Conservation (phyloP, 2,797 vertebrate genomes). For the Pangasius larnaudii region DNA sequence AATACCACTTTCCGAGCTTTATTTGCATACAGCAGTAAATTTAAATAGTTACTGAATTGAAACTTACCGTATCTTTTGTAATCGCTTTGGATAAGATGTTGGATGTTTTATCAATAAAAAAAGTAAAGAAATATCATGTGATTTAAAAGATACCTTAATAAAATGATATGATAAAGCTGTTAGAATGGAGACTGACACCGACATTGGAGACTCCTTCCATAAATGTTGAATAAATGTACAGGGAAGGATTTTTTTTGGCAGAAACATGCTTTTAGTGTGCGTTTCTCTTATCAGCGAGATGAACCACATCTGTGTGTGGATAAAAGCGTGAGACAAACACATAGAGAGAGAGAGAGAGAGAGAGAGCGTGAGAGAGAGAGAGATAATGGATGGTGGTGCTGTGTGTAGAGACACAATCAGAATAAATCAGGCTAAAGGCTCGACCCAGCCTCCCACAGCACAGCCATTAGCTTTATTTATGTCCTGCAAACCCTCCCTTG, state of each 20-base stretch:
- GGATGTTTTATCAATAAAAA: not conserved
- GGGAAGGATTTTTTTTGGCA: not conserved
- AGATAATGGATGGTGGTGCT: constrained; percentile 76
- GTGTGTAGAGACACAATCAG: constrained; percentile 74
- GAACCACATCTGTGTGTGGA: not conserved
- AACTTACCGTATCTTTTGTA: not conserved
- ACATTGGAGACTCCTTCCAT: not conserved
- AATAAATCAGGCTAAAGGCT: constrained; percentile 80
- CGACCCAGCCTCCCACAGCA: constrained; percentile 76
- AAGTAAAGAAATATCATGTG: not conserved
- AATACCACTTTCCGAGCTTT: not conserved
- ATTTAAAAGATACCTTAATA: not conserved
- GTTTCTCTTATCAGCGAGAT: not conserved
- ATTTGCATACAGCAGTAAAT: not conserved
- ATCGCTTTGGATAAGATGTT: not conserved
- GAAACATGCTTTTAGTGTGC: not conserved
- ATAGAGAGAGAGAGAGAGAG: not conserved
- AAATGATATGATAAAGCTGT: not conserved
- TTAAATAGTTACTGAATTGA: not conserved
- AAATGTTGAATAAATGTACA: not conserved
- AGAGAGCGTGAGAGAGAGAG: constrained; percentile 12
- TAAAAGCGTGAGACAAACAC: not conserved
- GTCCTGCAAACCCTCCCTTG: constrained; percentile 61
- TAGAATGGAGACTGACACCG: not conserved
- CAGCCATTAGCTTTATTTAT: constrained; percentile 84